Conservation (phyloP, 2,888 invertebrate genomes). For the Caenorhabditis drosophilae region DNA sequence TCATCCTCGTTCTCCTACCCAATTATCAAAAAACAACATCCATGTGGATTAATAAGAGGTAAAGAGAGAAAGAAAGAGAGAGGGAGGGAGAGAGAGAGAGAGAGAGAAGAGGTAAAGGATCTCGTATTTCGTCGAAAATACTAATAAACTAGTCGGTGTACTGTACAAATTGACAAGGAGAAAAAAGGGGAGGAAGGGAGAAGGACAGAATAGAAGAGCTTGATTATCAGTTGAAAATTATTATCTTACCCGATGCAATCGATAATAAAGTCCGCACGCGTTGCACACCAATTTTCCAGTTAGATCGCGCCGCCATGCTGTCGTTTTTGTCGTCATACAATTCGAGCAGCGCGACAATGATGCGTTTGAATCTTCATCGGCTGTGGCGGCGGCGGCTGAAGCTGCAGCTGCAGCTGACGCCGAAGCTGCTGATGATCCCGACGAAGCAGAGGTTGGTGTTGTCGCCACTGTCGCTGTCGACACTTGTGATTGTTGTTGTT, state of each 20-base stretch:
- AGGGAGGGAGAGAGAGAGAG: no score
- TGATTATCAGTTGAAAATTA: neutral
- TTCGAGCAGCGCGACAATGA: constrained; percentile 63
- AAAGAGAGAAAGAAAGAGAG: no score
- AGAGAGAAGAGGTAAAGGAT: no score
- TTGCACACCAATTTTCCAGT: constrained; percentile 67
- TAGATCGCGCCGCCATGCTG: constrained; percentile 67
- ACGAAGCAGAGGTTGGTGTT: neutral
- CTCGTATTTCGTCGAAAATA: no score
- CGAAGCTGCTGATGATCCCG: no score
- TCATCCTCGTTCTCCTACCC: no score
- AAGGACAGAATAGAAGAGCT: neutral
- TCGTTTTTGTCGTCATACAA: constrained; percentile 67
- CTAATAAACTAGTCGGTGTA: no score
- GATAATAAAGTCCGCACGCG: constrained; percentile 68
- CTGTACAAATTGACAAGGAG: neutral
- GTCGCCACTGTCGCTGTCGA: neutral
- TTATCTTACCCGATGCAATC: constrained; percentile 62
- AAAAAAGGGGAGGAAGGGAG: neutral
- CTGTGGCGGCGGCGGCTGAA: neutral
- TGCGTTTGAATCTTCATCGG: constrained; percentile 17
- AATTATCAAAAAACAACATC: no score
- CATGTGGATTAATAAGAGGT: no score
- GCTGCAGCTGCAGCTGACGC: neutral
- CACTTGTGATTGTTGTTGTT: neutral